phyloP scores from a whole-genome alignment of 2,113 vertebrate species.

The Lagopus muta region DNA sequence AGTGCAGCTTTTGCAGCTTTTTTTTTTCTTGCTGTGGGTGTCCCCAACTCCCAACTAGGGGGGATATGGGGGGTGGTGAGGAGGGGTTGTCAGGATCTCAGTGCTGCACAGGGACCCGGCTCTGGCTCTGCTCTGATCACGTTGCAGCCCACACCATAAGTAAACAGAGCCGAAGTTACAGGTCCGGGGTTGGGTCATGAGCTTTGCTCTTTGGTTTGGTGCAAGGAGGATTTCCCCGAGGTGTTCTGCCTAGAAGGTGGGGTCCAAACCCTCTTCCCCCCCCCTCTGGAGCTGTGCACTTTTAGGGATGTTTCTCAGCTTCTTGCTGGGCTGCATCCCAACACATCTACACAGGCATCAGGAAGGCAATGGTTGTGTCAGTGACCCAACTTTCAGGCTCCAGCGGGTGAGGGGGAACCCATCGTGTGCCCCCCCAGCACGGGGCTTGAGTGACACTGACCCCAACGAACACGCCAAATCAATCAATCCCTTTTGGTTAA shows the following conservation, averaged over 20 bases:
- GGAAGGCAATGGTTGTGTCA: too few relatives aligned
- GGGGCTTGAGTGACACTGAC: background rate
- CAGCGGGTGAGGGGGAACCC: background rate
- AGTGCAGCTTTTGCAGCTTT: background rate
- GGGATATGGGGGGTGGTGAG: too few relatives aligned
- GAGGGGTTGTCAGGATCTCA: too few relatives aligned
- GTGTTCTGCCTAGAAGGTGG: background rate
- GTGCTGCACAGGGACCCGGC: too few relatives aligned
- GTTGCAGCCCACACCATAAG: background rate
- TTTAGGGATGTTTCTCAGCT: background rate
- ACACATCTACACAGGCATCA: background rate
- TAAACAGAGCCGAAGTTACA: background rate
- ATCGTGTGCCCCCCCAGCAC: background rate
- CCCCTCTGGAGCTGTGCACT: rapidly evolving
- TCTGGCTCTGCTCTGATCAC: background rate
- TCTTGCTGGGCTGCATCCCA: background rate
- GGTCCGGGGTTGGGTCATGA: constrained; percentile 1
- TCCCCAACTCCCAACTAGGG: background rate
- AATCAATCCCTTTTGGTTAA: background rate
- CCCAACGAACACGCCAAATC: background rate
- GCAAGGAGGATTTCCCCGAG: background rate
- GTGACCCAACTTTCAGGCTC: too few relatives aligned
- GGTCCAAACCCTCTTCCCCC: too few relatives aligned
- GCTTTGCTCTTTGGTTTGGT: background rate
- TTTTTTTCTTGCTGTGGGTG: background rate